Base-by-base conservation (phyloP, 2,888 invertebrate species). In the Drosophila subsilvestris region DNA sequence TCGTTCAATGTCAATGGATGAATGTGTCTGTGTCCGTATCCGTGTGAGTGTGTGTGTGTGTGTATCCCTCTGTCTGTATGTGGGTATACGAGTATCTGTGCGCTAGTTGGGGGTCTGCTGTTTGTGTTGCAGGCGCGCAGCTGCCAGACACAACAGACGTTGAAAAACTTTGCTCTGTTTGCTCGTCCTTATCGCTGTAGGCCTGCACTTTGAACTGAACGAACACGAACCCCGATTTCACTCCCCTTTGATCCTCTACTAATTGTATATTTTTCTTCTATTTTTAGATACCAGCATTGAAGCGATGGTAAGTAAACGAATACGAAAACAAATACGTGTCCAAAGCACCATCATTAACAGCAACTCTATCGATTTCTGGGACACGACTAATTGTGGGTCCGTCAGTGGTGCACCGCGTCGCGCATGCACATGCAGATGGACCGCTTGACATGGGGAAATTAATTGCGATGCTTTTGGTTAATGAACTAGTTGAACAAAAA, bases 401-500 rank as follows among this genome's bases (percentile, higher is more conserved):
- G 22, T 22, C 22, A 22, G 22, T 3, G 0, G 22, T 22, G 22
- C 22, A 22, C 3, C 22, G 22, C 3, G 22, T 0, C 22, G 22
- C 22, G 22, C 22, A 3, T 22, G 65, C 58, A 68, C 57, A 48
- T 37, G 37, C n/a, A 25, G 43, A 32, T 27, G 18, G 10, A 45
- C 43, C 10, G 58, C 65, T 22, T 58, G 80, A 63, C 74, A 65
- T 62, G 62, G 69, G 57, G 58, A 75, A 75, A 85, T 85, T 83
- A 85, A 83, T 87, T 74, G 78, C 78, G 69, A 65, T 68, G 55
- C 48, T 67, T 69, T 74, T 71, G 47, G 81, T 69, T 85, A 85
- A 82, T 77, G 86, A 82, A 85, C 79, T 68, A 76, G 85, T 68
- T 60, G 57, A 47, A 48, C 47, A 18, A 27, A n/a, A 27, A 20